A percentile compares a stretch with the other conserved stretches of the same genome.
phyloP scores from a whole-genome alignment of 2,888 invertebrate species.

The Zaprionus bogoriensis region DNA sequence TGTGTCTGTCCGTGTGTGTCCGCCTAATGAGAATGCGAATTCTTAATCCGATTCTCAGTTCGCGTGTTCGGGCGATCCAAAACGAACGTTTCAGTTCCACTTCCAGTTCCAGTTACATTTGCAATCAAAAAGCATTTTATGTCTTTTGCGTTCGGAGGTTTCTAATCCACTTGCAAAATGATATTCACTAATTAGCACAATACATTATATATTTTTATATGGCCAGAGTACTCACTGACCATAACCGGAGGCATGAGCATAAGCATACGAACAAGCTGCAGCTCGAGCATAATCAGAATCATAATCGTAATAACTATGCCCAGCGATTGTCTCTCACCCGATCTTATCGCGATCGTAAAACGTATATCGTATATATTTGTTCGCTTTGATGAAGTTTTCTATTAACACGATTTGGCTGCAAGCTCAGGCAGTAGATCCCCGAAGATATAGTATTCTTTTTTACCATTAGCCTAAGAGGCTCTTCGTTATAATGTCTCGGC shows the following conservation, averaged over 20 bases:
- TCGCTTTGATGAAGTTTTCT: conserved; percentile 52
- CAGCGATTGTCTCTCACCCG: conserved; percentile 48
- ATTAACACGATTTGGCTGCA: conserved; percentile 56
- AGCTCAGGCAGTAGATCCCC: conserved; percentile 20
- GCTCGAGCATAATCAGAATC: conserved; percentile 20
- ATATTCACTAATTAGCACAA: conserved; percentile 46
- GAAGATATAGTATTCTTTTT: conserved; percentile 13
- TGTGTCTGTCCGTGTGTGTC: background rate
- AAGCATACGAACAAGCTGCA: conserved; percentile 3
- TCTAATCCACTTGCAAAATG: conserved; percentile 34
- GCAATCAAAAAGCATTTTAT: conserved; percentile 19
- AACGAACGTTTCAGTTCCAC: background rate
- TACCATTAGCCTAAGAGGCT: background rate
- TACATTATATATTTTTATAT: conserved; percentile 22
- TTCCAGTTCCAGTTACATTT: background rate
- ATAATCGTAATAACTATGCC: conserved; percentile 31
- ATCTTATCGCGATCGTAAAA: conserved; percentile 66
- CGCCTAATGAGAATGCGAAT: conserved; percentile 22
- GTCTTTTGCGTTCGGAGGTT: conserved; percentile 18
- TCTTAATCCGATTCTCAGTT: conserved; percentile 12
- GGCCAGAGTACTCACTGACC: conserved; percentile 45
- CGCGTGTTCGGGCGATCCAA: conserved; percentile 39
- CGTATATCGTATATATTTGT: conserved; percentile 43
- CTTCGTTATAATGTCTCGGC: conserved; percentile 6
- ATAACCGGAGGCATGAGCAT: conserved; percentile 41